Conservation (phyloP, 2,888 invertebrate genomes). For the Ecliptopera silaceata region DNA sequence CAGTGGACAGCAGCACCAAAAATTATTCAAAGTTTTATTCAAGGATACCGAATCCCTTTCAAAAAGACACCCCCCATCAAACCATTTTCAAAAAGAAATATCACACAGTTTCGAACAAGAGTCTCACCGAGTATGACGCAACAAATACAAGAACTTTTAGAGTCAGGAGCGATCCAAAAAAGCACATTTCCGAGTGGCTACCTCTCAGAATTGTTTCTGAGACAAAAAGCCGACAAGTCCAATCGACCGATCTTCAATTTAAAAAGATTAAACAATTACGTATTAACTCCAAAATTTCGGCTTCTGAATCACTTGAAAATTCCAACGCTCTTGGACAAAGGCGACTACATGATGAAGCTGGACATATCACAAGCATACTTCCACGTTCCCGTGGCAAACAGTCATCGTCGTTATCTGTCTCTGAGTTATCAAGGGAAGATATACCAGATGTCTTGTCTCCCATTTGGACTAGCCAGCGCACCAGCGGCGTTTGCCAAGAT, state of each 20-base stretch:
- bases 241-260: neutral
- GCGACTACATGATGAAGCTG: neutral
- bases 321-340: neutral
- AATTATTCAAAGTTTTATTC: too few species aligned
- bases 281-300: neutral
- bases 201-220: neutral
- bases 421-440: neutral
- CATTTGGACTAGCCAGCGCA: neutral
- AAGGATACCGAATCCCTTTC: too few species aligned
- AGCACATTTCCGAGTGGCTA: neutral
- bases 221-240: neutral
- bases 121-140: neutral
- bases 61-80: too few species aligned
- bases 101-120: neutral
- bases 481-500: neutral
- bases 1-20: too few species aligned
- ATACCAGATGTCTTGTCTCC: neutral
- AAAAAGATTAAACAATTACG: neutral
- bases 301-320: neutral
- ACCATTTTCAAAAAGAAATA: too few species aligned
- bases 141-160: neutral
- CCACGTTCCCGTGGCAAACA: neutral
- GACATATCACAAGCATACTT: neutral
- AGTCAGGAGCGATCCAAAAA: neutral
- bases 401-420: neutral